A percentile compares a stretch with the other conserved stretches of the same genome.
Evolutionary conservation across 1,140 invertebrate species (phyloP).

Genomic region (Rhagoletis zephyria): DNA sequence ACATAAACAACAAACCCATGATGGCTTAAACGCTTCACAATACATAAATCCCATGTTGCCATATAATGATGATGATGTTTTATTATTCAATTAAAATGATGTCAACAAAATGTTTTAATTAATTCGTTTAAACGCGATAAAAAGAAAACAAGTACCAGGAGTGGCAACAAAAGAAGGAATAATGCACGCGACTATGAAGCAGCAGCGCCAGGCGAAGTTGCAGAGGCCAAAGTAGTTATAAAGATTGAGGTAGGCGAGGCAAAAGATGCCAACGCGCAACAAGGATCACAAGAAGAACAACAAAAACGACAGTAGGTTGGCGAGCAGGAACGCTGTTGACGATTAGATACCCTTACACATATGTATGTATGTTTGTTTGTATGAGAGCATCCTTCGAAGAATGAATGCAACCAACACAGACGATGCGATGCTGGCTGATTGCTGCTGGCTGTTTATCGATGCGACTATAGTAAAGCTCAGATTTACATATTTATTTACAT

Average conservation of each 20-base stretch:
- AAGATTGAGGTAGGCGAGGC: neutral
- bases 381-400: neutral
- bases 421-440: too few relatives aligned
- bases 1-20: too few relatives aligned
- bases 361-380: too few relatives aligned
- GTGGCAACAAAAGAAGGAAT: neutral
- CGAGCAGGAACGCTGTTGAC: neutral
- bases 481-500: neutral
- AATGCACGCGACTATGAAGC: constrained; percentile 2
- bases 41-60: constrained; percentile 18
- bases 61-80: constrained; percentile 11
- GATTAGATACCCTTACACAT: too few relatives aligned
- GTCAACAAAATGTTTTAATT: constrained; percentile 50
- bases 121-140: constrained; percentile 32
- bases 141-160: constrained; percentile 12
- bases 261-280: neutral
- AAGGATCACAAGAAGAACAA: neutral
- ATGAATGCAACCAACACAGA: neutral
- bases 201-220: neutral
- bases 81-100: constrained; percentile 47
- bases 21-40: constrained; percentile 16
- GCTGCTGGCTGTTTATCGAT: neutral
- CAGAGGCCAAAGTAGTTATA: constrained; percentile 27
- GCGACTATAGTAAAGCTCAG: neutral
- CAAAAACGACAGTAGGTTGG: neutral